A percentile compares a stretch with the other conserved stretches of the same genome.
phyloP scores from a whole-genome alignment of 1,140 invertebrate species.

The Sarcophaga peregrina region DNA sequence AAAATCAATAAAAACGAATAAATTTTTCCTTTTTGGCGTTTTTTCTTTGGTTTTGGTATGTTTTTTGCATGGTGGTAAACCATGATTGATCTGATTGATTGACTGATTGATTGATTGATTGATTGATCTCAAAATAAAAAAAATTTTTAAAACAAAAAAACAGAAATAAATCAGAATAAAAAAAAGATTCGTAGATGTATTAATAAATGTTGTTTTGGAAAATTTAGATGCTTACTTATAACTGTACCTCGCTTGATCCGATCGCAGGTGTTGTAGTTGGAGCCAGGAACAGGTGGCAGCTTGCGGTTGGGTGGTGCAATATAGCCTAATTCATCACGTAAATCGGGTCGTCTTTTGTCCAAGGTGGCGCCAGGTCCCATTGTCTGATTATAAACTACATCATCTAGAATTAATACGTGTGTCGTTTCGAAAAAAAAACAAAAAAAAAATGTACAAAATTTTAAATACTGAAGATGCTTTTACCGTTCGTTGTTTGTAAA shows the following conservation, averaged over 20 bases:
- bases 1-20: no score
- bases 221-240: slow-evolving; percentile 80
- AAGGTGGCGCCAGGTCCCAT: slow-evolving; percentile 79
- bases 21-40: no score
- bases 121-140: no score
- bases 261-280: slow-evolving; percentile 93
- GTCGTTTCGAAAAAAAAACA: slow-evolving; percentile 59
- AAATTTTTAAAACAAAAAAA: neutral
- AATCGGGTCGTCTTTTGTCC: slow-evolving; percentile 84
- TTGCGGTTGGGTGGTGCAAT: slow-evolving; percentile 92
- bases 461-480: slow-evolving; percentile 67
- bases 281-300: slow-evolving; percentile 88
- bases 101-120: no score
- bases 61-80: no score
- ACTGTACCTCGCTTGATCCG: slow-evolving; percentile 91
- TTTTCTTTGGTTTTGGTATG: no score
- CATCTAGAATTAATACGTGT: slow-evolving; percentile 75
- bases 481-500: slow-evolving; percentile 49
- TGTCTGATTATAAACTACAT: slow-evolving; percentile 88
- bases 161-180: slow-evolving; percentile 47
- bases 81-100: no score
- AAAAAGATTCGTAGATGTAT: slow-evolving; percentile 48
- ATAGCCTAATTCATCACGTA: slow-evolving; percentile 89
- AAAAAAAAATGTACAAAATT: slow-evolving; percentile 45
- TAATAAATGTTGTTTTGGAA: slow-evolving; percentile 66